phyloP scores from a whole-genome alignment of 2,113 vertebrate genomes.

The Brachionichthys hirsutus region DNA sequence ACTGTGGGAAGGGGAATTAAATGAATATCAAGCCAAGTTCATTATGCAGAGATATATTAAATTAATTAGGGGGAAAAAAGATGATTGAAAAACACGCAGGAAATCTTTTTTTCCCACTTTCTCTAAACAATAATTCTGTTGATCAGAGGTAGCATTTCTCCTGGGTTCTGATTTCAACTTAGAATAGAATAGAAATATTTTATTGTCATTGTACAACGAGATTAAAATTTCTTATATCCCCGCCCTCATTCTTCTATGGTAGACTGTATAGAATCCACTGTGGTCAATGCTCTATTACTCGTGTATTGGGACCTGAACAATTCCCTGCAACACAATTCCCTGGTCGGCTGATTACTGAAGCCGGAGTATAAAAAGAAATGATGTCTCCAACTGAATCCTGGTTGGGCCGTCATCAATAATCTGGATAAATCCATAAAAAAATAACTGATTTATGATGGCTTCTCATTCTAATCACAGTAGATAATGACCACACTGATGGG shows the following conservation, averaged over 20 bases:
- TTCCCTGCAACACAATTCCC: slow-evolving; percentile 54
- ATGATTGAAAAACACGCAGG: background rate
- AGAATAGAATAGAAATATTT: too few species aligned
- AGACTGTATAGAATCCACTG: too few species aligned
- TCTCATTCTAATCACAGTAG: background rate
- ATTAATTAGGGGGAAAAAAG: background rate
- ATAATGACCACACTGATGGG: background rate
- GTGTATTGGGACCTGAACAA: slow-evolving; percentile 46
- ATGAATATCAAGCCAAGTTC: background rate
- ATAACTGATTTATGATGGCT: background rate
- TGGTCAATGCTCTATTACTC: too few species aligned
- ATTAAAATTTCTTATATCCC: too few species aligned
- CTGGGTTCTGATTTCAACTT: background rate
- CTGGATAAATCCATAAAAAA: background rate
- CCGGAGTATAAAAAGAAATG: slow-evolving; percentile 61
- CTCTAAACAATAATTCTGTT: slow-evolving; percentile 15
- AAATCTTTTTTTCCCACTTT: slow-evolving; percentile 4
- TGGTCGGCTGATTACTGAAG: slow-evolving; percentile 61
- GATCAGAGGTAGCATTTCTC: slow-evolving; percentile 4
- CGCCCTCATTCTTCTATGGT: too few species aligned
- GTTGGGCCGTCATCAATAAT: slow-evolving; percentile 17
- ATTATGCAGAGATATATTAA: background rate
- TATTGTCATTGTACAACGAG: too few species aligned
- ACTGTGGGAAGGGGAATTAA: slow-evolving; percentile 54
- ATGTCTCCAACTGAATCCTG: slow-evolving; percentile 58